phyloP scores from a whole-genome alignment of 2,888 invertebrate genomes.

The Dexiosoma caninum region DNA sequence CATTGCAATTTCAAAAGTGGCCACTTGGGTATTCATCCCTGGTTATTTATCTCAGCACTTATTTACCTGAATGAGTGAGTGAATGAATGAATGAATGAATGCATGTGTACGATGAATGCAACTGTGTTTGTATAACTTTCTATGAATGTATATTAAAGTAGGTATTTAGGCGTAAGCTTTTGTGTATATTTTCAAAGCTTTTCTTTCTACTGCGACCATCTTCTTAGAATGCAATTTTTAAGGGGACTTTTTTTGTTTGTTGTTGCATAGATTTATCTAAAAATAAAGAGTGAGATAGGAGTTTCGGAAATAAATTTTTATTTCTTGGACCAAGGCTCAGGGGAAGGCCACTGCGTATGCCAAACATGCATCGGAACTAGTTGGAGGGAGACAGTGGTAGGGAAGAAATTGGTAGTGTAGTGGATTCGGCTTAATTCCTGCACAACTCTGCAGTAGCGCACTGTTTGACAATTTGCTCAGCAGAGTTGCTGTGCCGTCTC shows the following conservation, averaged over 20 bases:
- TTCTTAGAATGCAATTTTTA: neutral
- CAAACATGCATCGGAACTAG: no score
- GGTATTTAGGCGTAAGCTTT: constrained; percentile 55
- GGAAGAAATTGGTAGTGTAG: no score
- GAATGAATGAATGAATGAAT: neutral
- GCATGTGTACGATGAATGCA: neutral
- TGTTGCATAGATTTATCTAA: neutral
- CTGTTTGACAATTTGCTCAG: no score
- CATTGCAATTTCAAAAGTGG: constrained; percentile 27
- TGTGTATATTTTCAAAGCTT: constrained; percentile 42
- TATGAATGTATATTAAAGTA: constrained; percentile 11
- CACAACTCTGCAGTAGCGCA: no score
- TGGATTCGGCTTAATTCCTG: no score
- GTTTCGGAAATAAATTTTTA: no score
- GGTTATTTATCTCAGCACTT: constrained; percentile 20
- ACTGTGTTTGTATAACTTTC: neutral
- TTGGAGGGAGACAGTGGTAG: no score
- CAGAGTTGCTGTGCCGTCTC: no score
- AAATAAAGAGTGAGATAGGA: neutral
- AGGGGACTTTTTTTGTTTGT: neutral
- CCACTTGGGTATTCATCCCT: constrained; percentile 44
- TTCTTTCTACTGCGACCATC: neutral
- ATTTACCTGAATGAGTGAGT: constrained; percentile 1
- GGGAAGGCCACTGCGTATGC: no score
- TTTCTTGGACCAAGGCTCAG: no score